Base-by-base conservation (phyloP, 23 tunicate genomes). In the Clavelina lepadiformis region DNA sequence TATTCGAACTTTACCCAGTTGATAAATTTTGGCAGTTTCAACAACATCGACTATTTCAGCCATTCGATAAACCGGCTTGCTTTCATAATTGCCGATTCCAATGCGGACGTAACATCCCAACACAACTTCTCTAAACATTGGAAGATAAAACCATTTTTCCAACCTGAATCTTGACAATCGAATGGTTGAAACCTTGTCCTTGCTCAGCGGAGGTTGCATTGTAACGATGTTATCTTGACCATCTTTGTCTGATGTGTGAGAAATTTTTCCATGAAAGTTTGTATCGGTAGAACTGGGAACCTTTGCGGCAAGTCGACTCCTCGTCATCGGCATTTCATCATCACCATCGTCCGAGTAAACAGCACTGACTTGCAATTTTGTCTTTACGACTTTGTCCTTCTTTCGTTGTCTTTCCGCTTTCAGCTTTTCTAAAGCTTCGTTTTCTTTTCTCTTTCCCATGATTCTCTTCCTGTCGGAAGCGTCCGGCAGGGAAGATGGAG, bases 331-430 rank as follows among this genome's bases (percentile, higher is more conserved):
- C n/a, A 56, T 26, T 56, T 56, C 88, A 81, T 81, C 88, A 46
- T 81, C 79, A 7, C 72, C 88, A 63, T 81, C 88, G 64, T 81
- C 88, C 37, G 65, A 72, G 45, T 81, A 81, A 35, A 81, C 78
- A 24, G 72, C 88, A 53, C 88, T 71, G 28, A 72, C 45, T 63
- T 81, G 72, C 72, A 73, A 45, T 27, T 38, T 81, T 33, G 63
- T 63, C 57, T 81, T 44, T 41, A 54, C 71, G n/a, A 75, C 91
- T 33, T 58, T 46, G 52, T 74, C 57, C 49, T 75, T 82, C 68
- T 82, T 82, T 7, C 91, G 46, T 47, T 76, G 81, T 19, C 79
- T 38, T 51, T 82, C 91, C 4, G 91, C 91, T 61, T 50, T 74
- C 31, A 82, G 35, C 52, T 72, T 70, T 27, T 73, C 91, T 27